These are phyloP conservation scores for Ageneiosus marmoratus DNA, from an alignment of 2,113 vertebrate species.

Conservation along the genomic window DNA sequence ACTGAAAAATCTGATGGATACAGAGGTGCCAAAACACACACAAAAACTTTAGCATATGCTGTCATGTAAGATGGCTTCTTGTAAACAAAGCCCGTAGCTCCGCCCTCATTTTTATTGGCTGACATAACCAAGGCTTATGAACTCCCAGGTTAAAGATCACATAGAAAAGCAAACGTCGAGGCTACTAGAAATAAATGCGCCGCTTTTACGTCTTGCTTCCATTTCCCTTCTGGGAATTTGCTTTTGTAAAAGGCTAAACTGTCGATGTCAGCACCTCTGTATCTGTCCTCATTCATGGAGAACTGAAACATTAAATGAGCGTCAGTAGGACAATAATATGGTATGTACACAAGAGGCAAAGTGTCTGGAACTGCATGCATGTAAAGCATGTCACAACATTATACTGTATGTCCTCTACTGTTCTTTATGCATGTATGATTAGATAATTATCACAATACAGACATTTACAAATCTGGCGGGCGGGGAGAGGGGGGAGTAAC, in stretches of 20 bases:
- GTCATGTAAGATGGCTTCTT: not conserved
- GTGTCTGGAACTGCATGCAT: conserved; percentile 68
- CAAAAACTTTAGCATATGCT: not conserved
- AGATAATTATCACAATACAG: conserved; percentile 73
- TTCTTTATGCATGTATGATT: conserved; percentile 66
- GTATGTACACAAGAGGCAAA: conserved; percentile 65
- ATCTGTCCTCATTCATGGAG: not conserved
- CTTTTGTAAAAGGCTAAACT: not conserved
- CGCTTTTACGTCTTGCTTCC: not conserved
- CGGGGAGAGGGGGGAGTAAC: conserved; percentile 38
- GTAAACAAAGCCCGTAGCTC: too few relatives aligned
- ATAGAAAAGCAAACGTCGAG: not conserved
- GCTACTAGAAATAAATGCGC: not conserved
- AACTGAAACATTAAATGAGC: conserved; percentile 18
- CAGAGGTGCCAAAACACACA: conserved; percentile 10
- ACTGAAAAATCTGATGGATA: conserved; percentile 2
- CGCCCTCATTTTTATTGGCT: not conserved
- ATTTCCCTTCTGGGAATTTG: not conserved
- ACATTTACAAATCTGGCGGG: conserved; percentile 75
- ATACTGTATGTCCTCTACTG: conserved; percentile 59
- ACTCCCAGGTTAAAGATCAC: not conserved
- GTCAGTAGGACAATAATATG: conserved; percentile 38
- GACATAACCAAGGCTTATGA: not conserved
- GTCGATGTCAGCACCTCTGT: not conserved
- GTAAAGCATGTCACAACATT: conserved; percentile 69